phyloP scores from a whole-genome alignment of 2,797 vertebrate species.

The Lagorchestes hirsutus region DNA sequence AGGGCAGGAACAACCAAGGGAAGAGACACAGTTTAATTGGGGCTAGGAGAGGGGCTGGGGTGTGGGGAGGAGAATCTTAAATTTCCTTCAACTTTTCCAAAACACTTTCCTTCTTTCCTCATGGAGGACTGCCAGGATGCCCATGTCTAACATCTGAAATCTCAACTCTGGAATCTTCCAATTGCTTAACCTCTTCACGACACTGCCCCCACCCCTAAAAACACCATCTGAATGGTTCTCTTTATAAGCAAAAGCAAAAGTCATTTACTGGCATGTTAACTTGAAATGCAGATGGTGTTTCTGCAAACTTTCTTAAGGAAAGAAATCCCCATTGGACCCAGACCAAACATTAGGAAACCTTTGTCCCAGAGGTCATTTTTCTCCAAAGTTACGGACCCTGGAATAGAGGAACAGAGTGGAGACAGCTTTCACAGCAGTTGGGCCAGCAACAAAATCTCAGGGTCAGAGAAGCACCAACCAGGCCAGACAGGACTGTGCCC shows the following conservation, averaged over 20 bases:
- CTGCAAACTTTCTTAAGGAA: slow-evolving; percentile 60
- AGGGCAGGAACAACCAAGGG: neutral
- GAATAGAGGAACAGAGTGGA: slow-evolving; percentile 60
- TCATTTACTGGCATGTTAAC: slow-evolving; percentile 72
- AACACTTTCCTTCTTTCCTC: slow-evolving; percentile 58
- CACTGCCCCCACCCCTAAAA: slow-evolving; percentile 47
- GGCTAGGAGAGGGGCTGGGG: neutral
- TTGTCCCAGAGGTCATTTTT: slow-evolving; percentile 71
- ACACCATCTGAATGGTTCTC: slow-evolving; percentile 68
- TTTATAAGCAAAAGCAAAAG: slow-evolving; percentile 70
- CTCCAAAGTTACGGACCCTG: slow-evolving; percentile 55
- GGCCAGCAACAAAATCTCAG: slow-evolving; percentile 22
- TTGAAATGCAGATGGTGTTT: slow-evolving; percentile 71
- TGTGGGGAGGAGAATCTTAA: slow-evolving; percentile 51
- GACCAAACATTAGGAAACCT: slow-evolving; percentile 71
- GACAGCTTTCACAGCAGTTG: slow-evolving; percentile 16
- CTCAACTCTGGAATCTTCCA: slow-evolving; percentile 59
- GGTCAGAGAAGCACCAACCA: neutral
- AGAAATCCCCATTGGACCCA: slow-evolving; percentile 61
- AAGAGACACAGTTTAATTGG: neutral
- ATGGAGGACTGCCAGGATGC: slow-evolving; percentile 30
- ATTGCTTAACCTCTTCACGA: slow-evolving; percentile 35
- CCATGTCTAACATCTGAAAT: neutral
- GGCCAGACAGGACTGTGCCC: neutral
- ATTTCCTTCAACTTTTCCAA: slow-evolving; percentile 70